These are phyloP conservation scores for Aphodius sticticus DNA, from an alignment of 2,888 invertebrate genomes.

Conservation along the genomic window DNA sequence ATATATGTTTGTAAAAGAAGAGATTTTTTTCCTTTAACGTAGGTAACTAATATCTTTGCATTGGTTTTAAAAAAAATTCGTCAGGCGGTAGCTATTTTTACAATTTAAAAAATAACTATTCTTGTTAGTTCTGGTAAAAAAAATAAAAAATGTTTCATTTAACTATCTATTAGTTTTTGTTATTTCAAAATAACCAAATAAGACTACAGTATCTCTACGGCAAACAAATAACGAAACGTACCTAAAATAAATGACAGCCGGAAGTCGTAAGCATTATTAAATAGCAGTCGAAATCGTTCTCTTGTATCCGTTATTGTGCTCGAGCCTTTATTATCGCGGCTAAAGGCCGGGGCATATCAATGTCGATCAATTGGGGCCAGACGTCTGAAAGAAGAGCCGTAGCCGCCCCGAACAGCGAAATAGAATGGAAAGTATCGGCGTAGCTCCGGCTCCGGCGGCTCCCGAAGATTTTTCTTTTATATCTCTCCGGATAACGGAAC, in stretches of 20 bases:
- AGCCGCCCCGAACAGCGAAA: neutral
- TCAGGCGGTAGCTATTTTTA: no score
- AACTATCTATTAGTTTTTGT: no score
- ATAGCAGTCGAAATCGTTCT: neutral
- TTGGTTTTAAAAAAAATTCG: no score
- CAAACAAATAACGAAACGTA: no score
- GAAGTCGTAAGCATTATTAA: neutral
- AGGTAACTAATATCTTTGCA: no score
- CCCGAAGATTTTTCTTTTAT: constrained; percentile 15
- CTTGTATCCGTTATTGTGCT: neutral
- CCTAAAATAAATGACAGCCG: neutral
- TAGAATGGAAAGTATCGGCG: neutral
- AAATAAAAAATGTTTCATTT: no score
- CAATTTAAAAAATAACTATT: no score
- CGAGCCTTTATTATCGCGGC: neutral
- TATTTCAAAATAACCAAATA: no score
- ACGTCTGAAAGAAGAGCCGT: neutral
- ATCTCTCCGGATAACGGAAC: neutral
- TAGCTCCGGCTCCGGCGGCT: neutral
- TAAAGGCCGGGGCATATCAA: neutral
- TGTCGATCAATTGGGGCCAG: neutral
- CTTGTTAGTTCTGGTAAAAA: no score
- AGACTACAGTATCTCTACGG: neutral
- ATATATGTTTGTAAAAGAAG: no score
- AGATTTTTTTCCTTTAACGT: no score